A percentile compares a stretch with the other conserved stretches of the same genome.
Conservation (phyloP, 2,888 invertebrate genomes). For the Noctua comes region DNA sequence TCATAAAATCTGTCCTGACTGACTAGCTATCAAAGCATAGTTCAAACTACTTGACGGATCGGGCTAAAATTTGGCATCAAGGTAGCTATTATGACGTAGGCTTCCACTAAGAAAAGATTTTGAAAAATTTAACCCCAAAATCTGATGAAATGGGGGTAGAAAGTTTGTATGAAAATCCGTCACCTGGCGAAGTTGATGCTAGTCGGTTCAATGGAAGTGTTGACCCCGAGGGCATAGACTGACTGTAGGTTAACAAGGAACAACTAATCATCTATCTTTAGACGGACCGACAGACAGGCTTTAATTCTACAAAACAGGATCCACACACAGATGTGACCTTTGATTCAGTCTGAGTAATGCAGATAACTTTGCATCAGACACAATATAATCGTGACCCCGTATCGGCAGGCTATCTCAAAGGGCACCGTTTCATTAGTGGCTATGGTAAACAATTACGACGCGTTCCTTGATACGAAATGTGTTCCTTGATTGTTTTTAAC, state of each 20-base stretch:
- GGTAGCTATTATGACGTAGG: background rate
- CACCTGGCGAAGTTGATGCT: background rate
- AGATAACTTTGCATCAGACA: constrained; percentile 45
- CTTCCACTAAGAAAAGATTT: background rate
- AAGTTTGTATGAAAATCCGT: background rate
- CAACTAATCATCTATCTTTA: background rate
- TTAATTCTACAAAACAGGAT: constrained; percentile 1
- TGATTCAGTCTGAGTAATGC: constrained; percentile 13
- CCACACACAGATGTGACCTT: constrained; percentile 5
- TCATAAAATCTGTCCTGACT: background rate
- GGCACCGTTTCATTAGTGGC: constrained; percentile 26
- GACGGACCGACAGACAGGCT: background rate
- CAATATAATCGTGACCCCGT: constrained; percentile 41
- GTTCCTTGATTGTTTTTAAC: background rate
- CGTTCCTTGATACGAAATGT: constrained; percentile 1
- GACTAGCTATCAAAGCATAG: background rate
- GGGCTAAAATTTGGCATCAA: background rate
- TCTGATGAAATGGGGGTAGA: background rate
- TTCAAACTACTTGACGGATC: background rate
- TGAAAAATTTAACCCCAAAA: background rate
- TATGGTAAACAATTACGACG: constrained; percentile 49
- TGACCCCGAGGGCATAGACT: background rate
- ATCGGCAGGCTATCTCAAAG: constrained; percentile 50
- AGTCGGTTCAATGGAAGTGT: background rate
- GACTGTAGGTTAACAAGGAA: background rate